These are phyloP conservation scores for Falco concolor DNA, from an alignment of 2,797 vertebrate genomes.

Conservation along the genomic window DNA sequence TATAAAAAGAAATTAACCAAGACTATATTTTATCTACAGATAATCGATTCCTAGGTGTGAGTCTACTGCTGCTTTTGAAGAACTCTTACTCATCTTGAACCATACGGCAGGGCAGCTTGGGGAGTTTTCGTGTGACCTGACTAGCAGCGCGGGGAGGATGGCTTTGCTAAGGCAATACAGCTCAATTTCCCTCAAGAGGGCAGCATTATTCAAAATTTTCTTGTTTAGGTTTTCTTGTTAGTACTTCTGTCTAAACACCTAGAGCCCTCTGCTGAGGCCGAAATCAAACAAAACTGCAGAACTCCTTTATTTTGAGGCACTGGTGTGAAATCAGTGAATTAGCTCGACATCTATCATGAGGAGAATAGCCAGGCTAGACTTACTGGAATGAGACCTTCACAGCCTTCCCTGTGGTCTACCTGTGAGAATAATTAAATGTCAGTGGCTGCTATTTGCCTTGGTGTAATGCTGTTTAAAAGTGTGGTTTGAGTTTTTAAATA, in stretches of 20 bases:
- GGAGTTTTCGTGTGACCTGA: not conserved
- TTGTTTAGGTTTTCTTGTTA: not conserved
- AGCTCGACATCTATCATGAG: not conserved
- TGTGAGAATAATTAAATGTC: not conserved
- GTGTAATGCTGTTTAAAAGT: not conserved
- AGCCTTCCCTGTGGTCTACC: not conserved
- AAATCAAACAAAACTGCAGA: not conserved
- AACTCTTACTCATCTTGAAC: not conserved
- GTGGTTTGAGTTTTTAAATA: too few relatives aligned
- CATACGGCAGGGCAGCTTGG: not conserved
- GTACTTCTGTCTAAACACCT: not conserved
- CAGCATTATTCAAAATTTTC: not conserved
- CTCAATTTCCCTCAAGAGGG: constrained; percentile 17
- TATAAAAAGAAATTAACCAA: not conserved
- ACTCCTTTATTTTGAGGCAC: not conserved
- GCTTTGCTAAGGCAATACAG: not conserved
- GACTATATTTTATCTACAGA: not conserved
- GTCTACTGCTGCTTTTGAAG: not conserved
- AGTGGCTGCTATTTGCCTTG: not conserved
- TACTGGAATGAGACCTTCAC: not conserved
- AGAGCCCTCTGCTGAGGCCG: not conserved
- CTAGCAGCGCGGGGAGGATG: not conserved
- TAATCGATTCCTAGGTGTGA: not conserved
- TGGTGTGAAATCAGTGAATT: not conserved
- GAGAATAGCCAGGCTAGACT: not conserved